These are phyloP conservation scores for Climacteris rufus DNA, from an alignment of 2,113 vertebrate species.

Conservation along the genomic window DNA sequence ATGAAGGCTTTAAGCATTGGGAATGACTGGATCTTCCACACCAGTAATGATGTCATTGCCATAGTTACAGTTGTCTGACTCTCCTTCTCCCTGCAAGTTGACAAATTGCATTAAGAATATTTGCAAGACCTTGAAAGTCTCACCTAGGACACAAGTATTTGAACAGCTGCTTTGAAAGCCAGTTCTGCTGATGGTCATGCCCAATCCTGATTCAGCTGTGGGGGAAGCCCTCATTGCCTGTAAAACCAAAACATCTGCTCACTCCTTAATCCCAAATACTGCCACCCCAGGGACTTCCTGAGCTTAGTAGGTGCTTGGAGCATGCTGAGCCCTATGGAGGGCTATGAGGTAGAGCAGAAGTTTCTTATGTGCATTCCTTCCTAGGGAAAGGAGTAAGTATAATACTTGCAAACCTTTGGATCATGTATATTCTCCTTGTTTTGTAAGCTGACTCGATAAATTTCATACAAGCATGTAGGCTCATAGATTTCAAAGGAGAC, in stretches of 20 bases:
- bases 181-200: not conserved
- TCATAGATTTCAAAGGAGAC: not conserved
- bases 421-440: not conserved
- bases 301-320: not conserved
- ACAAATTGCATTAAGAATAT: not conserved
- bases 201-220: not conserved
- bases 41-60: not conserved
- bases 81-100: not conserved
- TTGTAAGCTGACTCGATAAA: not conserved
- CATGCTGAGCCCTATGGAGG: not conserved
- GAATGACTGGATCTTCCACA: not conserved
- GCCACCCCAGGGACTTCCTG: not conserved
- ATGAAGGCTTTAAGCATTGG: not conserved
- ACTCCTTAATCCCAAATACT: not conserved
- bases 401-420: not conserved
- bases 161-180: not conserved
- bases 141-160: not conserved
- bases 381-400: not conserved
- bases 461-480: not conserved
- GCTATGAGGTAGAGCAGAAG: not conserved
- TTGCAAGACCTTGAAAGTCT: not conserved
- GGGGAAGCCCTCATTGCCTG: not conserved
- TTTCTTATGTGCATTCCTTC: not conserved
- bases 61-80: slow-evolving; percentile 5
- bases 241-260: not conserved